Base-by-base conservation (phyloP, 2,888 invertebrate species). In the Hyppa rectilinea region DNA sequence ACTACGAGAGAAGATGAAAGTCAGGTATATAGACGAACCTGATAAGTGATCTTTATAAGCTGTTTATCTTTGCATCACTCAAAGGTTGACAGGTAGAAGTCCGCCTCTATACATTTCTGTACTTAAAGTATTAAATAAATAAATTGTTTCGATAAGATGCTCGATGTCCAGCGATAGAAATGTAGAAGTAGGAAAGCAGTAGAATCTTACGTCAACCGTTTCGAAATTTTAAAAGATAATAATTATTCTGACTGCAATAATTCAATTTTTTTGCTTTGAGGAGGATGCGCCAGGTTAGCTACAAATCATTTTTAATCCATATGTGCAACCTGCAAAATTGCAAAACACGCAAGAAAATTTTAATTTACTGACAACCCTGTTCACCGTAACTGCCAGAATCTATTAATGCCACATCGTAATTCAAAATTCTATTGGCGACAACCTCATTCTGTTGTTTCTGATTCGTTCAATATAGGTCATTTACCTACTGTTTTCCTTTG, bases 401-500 rank as follows among this genome's bases (percentile, higher is more conserved):
- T 60, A 75, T 40, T 12, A 66, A 62, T 66, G 67, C 23, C 2
- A 7, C n/a, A 38, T 43, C 34, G 50, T 26, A 80, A 53, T 49
- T 50, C 47, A 38, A 29, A 75, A 34, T 63, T 40, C 38, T 26
- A 50, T 52, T 40, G 47, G 56, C 52, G 76, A 81, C 81, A 64
- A 61, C 77, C 60, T 62, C 31, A 59, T 53, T 66, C 31, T 12
- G 12, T 31, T 40, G 38, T 36, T 61, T 53, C 17, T 50, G 31
- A 55, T 34, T 76, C 53, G 55, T 64, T 38, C 59, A 47, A 70
- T 34, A n/a, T 20, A 53, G 34, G 59, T 84, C 75, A 82, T 63
- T 82, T 73, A n/a, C n/a, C n/a, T n/a, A 82, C 45, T 67, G 72
- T 78, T 84, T 78, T 47, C 72, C 61, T 78, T 75, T 71, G 72